Conservation (phyloP, 2,113 vertebrate species). For the Osmerus eperlanus region DNA sequence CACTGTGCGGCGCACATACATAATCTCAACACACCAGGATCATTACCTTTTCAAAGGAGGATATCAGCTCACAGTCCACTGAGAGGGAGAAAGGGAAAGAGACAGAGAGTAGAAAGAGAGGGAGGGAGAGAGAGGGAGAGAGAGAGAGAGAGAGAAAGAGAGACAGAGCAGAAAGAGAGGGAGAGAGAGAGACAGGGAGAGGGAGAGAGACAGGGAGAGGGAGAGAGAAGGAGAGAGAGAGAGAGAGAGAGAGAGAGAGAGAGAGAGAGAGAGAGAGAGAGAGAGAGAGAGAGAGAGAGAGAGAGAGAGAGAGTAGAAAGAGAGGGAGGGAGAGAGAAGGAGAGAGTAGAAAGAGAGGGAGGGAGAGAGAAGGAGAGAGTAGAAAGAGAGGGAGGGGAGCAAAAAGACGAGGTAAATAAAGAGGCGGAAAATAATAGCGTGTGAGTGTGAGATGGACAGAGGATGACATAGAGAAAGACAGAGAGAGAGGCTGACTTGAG, state of each 20-base stretch:
- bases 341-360: slow-evolving; percentile 12
- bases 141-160: slow-evolving; percentile 11
- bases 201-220: slow-evolving; percentile 16
- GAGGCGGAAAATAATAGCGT: slow-evolving; percentile 10
- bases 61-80: slow-evolving; percentile 66
- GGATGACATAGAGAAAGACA: slow-evolving; percentile 39
- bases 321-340: neutral
- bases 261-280: too few species aligned
- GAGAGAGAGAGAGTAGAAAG: slow-evolving; percentile 4
- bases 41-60: slow-evolving; percentile 78
- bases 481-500: slow-evolving; percentile 12
- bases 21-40: slow-evolving; percentile 74
- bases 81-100: slow-evolving; percentile 47
- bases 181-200: neutral
- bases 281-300: neutral
- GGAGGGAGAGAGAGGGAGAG: slow-evolving; percentile 36
- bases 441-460: slow-evolving; percentile 48
- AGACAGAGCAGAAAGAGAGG: slow-evolving; percentile 30
- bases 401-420: slow-evolving; percentile 18
- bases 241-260: neutral
- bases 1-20: slow-evolving; percentile 67
- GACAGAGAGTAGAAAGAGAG: slow-evolving; percentile 44
- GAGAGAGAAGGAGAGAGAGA: neutral
- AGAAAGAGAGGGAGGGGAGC: slow-evolving; percentile 29
- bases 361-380: neutral